phyloP scores from a whole-genome alignment of 2,797 vertebrate species.

The Cirrhinus molitorella region DNA sequence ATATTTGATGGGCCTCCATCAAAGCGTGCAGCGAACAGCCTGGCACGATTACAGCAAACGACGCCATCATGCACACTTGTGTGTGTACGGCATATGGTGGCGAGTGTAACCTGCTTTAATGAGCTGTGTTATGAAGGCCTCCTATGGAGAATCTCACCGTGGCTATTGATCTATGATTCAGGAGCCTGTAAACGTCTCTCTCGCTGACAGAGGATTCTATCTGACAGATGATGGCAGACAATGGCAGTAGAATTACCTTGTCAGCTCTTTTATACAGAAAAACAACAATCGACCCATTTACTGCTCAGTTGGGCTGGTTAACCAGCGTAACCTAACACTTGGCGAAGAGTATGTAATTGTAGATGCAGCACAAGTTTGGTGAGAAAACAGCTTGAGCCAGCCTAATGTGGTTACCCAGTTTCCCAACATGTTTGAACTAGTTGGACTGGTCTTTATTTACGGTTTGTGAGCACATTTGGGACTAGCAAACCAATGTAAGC shows the following conservation, averaged over 20 bases:
- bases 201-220: slow-evolving; percentile 25
- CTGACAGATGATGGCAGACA: slow-evolving; percentile 1
- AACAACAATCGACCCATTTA: not conserved
- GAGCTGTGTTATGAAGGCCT: slow-evolving; percentile 60
- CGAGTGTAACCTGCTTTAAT: slow-evolving; percentile 63
- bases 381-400: not conserved
- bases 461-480: not conserved
- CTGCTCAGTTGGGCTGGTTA: not conserved
- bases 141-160: slow-evolving; percentile 35
- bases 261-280: not conserved
- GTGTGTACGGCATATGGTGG: slow-evolving; percentile 37
- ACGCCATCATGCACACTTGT: not conserved
- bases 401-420: not conserved
- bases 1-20: slow-evolving; percentile 76
- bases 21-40: slow-evolving; percentile 64
- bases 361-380: not conserved
- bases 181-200: slow-evolving; percentile 51
- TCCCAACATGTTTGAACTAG: not conserved
- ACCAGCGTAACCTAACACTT: not conserved
- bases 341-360: not conserved
- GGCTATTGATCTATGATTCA: slow-evolving; percentile 59
- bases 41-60: slow-evolving; percentile 9
- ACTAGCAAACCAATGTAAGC: not conserved
- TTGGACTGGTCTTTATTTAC: not conserved
- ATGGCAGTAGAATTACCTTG: not conserved